Percentiles rank a stretch among this genome's conserved stretches.
These are phyloP conservation scores for Erebia epiphron DNA, from an alignment of 2,888 invertebrate genomes.

Conservation along the genomic window DNA sequence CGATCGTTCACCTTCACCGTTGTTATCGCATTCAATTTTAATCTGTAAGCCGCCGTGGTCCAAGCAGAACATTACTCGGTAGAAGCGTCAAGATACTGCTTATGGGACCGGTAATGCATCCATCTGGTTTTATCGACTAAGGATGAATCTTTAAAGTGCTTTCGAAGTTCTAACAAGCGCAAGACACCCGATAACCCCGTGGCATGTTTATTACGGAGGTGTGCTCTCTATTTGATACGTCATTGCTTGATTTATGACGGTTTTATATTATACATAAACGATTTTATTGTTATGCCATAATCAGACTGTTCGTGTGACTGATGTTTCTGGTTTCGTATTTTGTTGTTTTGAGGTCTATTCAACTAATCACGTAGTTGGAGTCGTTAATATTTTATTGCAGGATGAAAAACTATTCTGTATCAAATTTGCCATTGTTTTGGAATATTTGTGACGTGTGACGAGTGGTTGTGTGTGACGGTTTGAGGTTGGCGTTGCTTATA, in stretches of 20 bases:
- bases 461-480: background rate
- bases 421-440: background rate
- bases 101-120: constrained; percentile 40
- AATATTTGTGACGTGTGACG: background rate
- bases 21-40: constrained; percentile 29
- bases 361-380: background rate
- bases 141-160: constrained; percentile 37
- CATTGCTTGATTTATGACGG: constrained; percentile 48
- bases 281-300: constrained; percentile 20
- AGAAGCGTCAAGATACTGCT: constrained; percentile 23
- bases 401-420: background rate
- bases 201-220: constrained; percentile 40
- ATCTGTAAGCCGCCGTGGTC: constrained; percentile 22
- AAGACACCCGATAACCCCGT: constrained; percentile 28
- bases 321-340: constrained; percentile 26
- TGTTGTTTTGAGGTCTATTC: background rate
- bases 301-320: constrained; percentile 5
- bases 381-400: constrained; percentile 1
- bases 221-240: constrained; percentile 45
- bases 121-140: constrained; percentile 38
- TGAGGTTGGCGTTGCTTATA: background rate
- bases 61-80: constrained; percentile 30
- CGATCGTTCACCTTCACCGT: constrained; percentile 21
- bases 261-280: constrained; percentile 39
- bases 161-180: constrained; percentile 33